Evolutionary conservation across 2,113 vertebrate species (phyloP).

Genomic region (Halichoeres trimaculatus): DNA sequence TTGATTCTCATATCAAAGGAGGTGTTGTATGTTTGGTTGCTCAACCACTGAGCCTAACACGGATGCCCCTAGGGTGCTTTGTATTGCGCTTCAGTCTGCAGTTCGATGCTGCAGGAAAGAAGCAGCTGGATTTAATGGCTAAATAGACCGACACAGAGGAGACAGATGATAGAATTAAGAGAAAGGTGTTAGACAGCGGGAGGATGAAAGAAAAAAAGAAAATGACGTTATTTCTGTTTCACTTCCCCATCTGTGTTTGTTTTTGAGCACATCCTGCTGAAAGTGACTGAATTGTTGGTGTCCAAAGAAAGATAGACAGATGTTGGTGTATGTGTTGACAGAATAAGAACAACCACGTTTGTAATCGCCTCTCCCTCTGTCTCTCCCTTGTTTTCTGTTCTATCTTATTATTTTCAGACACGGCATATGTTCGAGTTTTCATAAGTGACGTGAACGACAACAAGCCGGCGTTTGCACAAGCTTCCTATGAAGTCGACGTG

Average conservation of each 20-base stretch:
- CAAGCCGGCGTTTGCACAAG: constrained; percentile 86
- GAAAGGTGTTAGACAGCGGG: constrained; percentile 17
- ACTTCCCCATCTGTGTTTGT: constrained; percentile 3
- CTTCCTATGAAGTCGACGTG: constrained; percentile 85
- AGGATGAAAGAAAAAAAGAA: background rate
- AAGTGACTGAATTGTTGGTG: constrained; percentile 23
- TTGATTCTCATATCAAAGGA: constrained; percentile 80
- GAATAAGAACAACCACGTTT: constrained; percentile 76
- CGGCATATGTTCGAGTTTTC: constrained; percentile 86
- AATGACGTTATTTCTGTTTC: constrained; percentile 6
- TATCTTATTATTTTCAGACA: constrained; percentile 78
- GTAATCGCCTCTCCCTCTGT: constrained; percentile 32
- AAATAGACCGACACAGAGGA: constrained; percentile 17
- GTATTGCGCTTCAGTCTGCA: constrained; percentile 11
- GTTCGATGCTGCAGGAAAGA: constrained; percentile 32
- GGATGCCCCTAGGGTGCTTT: constrained; percentile 77
- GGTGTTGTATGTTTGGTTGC: constrained; percentile 47
- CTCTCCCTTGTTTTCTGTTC: constrained; percentile 11
- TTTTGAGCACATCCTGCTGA: background rate
- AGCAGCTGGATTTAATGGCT: constrained; percentile 71
- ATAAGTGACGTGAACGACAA: constrained; percentile 93
- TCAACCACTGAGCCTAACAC: constrained; percentile 46
- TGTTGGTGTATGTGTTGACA: constrained; percentile 76
- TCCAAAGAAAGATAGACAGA: constrained; percentile 55
- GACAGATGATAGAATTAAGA: constrained; percentile 19